A percentile compares a stretch with the other conserved stretches of the same genome.
phyloP scores from a whole-genome alignment of 2,888 invertebrate genomes.

The Reticulitermes lucifugus region DNA sequence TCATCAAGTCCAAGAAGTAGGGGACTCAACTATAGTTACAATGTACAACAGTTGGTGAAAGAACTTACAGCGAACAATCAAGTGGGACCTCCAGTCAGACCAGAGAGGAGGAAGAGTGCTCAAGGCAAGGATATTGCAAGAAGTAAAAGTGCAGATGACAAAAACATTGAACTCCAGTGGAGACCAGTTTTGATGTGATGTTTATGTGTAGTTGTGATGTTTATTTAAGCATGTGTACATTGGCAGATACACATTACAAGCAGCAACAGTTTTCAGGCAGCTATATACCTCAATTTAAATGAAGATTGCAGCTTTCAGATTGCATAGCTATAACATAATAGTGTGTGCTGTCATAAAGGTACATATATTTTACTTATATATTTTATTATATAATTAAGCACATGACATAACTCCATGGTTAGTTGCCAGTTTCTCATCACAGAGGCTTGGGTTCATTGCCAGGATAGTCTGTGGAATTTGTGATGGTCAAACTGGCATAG shows the following conservation, averaged over 20 bases:
- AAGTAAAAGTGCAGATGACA: constrained; percentile 31
- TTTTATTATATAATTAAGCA: too few species aligned
- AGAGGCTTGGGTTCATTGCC: too few species aligned
- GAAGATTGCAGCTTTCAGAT: too few species aligned
- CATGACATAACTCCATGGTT: too few species aligned
- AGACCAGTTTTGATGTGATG: neutral
- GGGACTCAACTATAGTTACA: constrained; percentile 28
- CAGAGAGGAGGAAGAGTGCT: constrained; percentile 35
- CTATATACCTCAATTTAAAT: too few species aligned
- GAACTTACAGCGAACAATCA: neutral
- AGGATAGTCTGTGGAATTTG: too few species aligned
- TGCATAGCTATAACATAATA: too few species aligned
- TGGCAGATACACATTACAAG: neutral
- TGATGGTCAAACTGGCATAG: too few species aligned
- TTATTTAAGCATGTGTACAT: neutral
- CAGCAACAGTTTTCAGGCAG: too few species aligned
- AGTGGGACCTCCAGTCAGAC: constrained; percentile 18
- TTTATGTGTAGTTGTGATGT: neutral
- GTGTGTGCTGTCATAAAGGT: too few species aligned
- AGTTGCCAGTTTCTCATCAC: too few species aligned
- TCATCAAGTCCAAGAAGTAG: neutral
- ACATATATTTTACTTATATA: too few species aligned
- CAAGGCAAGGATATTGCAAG: constrained; percentile 25
- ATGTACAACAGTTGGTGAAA: constrained; percentile 9
- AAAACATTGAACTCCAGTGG: neutral